Conservation (phyloP, 1,140 invertebrate species). For the Penaeus vannamei region DNA sequence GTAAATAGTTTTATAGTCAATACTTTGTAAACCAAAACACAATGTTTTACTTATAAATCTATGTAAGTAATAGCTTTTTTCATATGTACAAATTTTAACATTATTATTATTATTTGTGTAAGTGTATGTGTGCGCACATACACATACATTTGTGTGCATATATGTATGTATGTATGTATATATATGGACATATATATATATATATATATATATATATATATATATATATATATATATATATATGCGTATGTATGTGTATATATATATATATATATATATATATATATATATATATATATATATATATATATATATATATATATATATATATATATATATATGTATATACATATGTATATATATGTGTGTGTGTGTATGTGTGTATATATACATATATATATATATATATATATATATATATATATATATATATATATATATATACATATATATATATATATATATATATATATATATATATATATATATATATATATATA, state of each 20-base stretch:
- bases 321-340: conserved; percentile 25
- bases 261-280: not conserved
- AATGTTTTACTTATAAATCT: not conserved
- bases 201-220: conserved; percentile 27
- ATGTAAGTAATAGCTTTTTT: not conserved
- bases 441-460: not conserved
- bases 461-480: too few species aligned
- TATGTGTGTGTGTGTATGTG: conserved; percentile 23
- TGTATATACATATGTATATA: conserved; percentile 20
- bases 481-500: too few species aligned
- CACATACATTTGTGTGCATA: not conserved
- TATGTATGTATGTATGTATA: not conserved
- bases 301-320: conserved; percentile 28
- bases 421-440: too few species aligned
- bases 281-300: conserved; percentile 17
- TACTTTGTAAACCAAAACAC: too few species aligned
- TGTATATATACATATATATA: not conserved
- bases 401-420: not conserved
- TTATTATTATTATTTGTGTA: conserved; percentile 4
- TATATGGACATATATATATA: conserved; percentile 16
- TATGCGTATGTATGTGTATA: not conserved
- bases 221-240: conserved; percentile 12
- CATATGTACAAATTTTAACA: not conserved
- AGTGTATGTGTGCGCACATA: not conserved
- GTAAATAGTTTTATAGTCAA: too few species aligned